phyloP scores from a whole-genome alignment of 2,888 invertebrate species.

The Pseudanteris insignis region DNA sequence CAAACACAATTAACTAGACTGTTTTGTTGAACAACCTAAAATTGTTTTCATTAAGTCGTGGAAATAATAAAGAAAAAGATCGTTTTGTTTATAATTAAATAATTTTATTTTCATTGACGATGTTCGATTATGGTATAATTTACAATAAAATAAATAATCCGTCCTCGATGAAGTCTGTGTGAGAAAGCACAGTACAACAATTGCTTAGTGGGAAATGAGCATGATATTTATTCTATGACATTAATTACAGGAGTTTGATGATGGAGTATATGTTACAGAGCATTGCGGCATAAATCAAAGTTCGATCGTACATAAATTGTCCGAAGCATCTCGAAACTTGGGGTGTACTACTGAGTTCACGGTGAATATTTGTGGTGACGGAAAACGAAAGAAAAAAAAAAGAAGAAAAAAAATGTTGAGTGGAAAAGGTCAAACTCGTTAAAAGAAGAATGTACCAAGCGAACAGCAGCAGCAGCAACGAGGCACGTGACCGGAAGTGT shows the following conservation, averaged over 20 bases:
- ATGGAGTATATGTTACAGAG: conserved; percentile 29
- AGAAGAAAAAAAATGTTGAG: conserved; percentile 33
- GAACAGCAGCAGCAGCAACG: conserved; percentile 48
- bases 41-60: too few species aligned
- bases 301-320: conserved; percentile 36
- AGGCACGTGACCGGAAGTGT: conserved; percentile 47
- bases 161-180: conserved; percentile 13
- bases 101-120: conserved; percentile 26
- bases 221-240: conserved; percentile 39
- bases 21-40: too few species aligned
- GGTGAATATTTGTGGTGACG: conserved; percentile 32
- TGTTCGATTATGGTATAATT: conserved; percentile 12
- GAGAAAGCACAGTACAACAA: conserved; percentile 25
- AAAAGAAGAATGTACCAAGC: conserved; percentile 44
- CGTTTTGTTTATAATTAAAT: conserved; percentile 15
- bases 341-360: conserved; percentile 22
- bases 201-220: conserved; percentile 20
- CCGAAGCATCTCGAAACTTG: conserved; percentile 27
- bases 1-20: too few species aligned
- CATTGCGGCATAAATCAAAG: conserved; percentile 25
- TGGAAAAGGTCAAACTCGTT: conserved; percentile 48
- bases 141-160: conserved; percentile 32
- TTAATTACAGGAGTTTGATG: conserved; percentile 35
- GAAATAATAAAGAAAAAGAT: too few species aligned
- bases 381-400: conserved; percentile 13